Conservation (phyloP, 2,113 vertebrate species). For the Psammodynastes pulverulentus region DNA sequence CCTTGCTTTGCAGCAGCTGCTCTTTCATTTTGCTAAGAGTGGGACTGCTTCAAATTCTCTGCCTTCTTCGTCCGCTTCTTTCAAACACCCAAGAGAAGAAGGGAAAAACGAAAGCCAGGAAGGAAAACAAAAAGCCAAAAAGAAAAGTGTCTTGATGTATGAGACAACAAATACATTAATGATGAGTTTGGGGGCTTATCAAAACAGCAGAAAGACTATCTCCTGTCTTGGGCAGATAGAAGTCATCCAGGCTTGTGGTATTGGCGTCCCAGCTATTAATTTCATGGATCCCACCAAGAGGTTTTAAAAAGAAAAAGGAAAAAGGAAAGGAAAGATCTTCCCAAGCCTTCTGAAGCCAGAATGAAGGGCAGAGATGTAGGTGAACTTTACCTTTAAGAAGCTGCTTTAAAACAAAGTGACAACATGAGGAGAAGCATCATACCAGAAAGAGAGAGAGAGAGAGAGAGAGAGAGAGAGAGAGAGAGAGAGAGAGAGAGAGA, state of each 20-base stretch:
- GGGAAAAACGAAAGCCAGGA: not conserved
- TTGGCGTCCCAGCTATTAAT: not conserved
- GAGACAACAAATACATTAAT: not conserved
- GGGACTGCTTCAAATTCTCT: rapidly evolving
- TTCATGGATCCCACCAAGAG: no score
- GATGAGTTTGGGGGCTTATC: not conserved
- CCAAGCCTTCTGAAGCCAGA: not conserved
- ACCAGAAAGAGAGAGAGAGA: not conserved
- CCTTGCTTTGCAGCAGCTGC: not conserved
- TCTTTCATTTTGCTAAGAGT: conserved; percentile 1
- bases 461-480: not conserved
- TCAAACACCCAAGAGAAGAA: not conserved
- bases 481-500: no score
- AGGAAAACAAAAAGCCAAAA: not conserved
- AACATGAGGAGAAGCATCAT: not conserved
- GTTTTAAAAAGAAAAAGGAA: no score
- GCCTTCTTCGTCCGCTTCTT: not conserved
- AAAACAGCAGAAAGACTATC: not conserved
- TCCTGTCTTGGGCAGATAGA: not conserved
- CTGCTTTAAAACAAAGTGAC: not conserved
- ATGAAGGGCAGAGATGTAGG: not conserved
- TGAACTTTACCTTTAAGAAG: not conserved
- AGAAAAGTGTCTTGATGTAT: not conserved
- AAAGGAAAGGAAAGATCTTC: not conserved
- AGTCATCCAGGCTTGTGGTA: not conserved